A percentile compares a stretch with the other conserved stretches of the same genome.
Evolutionary conservation across 2,113 vertebrate species (phyloP).

Genomic region (Dicerorhinus sumatrensis): DNA sequence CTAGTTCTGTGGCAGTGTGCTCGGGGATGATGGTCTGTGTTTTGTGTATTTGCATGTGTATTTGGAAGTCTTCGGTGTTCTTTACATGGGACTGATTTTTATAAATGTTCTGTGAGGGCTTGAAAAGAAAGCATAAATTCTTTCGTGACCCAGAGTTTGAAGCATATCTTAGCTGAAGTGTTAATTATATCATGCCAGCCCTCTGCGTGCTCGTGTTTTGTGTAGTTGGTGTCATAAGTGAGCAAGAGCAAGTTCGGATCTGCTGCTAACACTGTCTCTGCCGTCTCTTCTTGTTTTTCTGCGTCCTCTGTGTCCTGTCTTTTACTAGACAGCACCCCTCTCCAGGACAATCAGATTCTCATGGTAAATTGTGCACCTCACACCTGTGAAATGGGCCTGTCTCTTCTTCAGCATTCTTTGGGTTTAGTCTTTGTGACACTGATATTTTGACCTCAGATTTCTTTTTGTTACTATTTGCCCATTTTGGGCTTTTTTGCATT

Average conservation of each 20-base stretch:
- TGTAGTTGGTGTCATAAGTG: accelerated
- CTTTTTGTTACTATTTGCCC: no score
- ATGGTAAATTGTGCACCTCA: accelerated
- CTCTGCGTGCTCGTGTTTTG: accelerated
- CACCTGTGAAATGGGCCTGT: background rate
- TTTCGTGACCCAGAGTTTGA: accelerated
- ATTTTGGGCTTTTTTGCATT: background rate
- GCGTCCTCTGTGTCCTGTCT: background rate
- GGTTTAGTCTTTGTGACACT: background rate
- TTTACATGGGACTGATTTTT: background rate
- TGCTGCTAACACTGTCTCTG: accelerated
- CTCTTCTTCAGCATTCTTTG: no score
- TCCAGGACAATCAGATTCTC: accelerated
- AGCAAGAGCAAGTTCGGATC: accelerated
- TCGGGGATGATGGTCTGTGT: accelerated
- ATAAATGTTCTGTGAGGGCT: background rate
- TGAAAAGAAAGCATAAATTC: background rate
- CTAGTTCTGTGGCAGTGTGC: background rate
- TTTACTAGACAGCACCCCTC: background rate
- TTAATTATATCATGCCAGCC: accelerated
- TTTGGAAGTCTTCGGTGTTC: background rate
- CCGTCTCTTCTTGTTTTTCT: accelerated
- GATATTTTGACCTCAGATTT: background rate
- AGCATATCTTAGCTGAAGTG: accelerated
- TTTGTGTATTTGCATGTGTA: no score